phyloP scores from a whole-genome alignment of 2,113 vertebrate species.

The Gadus chalcogrammus region DNA sequence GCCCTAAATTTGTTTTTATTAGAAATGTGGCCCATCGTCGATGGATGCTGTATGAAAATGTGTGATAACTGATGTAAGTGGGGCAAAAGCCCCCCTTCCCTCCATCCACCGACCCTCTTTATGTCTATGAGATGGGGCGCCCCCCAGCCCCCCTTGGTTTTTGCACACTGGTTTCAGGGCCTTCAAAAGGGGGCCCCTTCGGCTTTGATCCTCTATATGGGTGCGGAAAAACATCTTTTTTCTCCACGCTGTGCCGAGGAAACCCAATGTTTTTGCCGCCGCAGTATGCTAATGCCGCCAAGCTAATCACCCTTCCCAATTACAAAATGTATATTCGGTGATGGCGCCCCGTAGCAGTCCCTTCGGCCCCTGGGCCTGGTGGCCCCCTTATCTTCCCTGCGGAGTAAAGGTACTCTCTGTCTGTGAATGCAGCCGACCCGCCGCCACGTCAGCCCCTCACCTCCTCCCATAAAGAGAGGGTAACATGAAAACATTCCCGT shows the following conservation, averaged over 20 bases:
- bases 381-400: conserved; percentile 45
- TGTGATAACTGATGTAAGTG: conserved; percentile 66
- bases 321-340: conserved; percentile 67
- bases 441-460: conserved; percentile 48
- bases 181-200: conserved; percentile 93
- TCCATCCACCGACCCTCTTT: conserved; percentile 58
- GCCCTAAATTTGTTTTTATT: conserved; percentile 54
- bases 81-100: conserved; percentile 52
- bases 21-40: conserved; percentile 52
- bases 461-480: conserved; percentile 46
- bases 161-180: conserved; percentile 85
- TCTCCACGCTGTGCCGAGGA: conserved; percentile 66
- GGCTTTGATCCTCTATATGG: conserved; percentile 91
- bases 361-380: conserved; percentile 15
- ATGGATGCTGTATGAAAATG: conserved; percentile 60
- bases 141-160: conserved; percentile 64
- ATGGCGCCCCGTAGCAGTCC: conserved; percentile 35
- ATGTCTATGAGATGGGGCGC: conserved; percentile 64
- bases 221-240: conserved; percentile 76
- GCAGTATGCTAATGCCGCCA: conserved; percentile 65
- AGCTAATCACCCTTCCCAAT: conserved; percentile 67
- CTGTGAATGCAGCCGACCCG: conserved; percentile 72
- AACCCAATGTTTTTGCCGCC: conserved; percentile 62
- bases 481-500: conserved; percentile 56
- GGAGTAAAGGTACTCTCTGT: conserved; percentile 64